Evolutionary conservation across 2,113 vertebrate species (phyloP).

Genomic region (Ictalurus furcatus): DNA sequence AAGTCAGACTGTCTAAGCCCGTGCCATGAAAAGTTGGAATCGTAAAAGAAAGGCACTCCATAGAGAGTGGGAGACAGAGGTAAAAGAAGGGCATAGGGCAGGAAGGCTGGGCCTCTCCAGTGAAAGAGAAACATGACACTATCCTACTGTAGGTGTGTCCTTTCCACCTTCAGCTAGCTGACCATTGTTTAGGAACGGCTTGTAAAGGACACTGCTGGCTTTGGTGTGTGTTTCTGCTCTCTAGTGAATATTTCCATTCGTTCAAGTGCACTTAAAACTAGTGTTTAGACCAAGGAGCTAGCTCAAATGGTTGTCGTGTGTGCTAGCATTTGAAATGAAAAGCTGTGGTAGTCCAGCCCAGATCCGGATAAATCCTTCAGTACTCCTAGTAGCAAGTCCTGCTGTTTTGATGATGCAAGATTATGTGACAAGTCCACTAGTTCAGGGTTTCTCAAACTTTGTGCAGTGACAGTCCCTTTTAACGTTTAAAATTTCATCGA

Average conservation of each 20-base stretch:
- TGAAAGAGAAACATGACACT: conserved; percentile 47
- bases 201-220: conserved; percentile 3
- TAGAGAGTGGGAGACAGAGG: conserved; percentile 32
- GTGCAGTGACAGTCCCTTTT: not conserved
- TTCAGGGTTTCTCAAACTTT: not conserved
- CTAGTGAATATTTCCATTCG: not conserved
- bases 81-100: conserved; percentile 34
- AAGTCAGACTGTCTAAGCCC: not conserved
- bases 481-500: not conserved
- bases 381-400: not conserved
- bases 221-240: conserved; percentile 9
- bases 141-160: conserved; percentile 29
- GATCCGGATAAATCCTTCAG: not conserved
- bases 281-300: not conserved
- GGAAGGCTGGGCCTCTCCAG: conserved; percentile 27
- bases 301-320: not conserved
- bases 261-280: not conserved
- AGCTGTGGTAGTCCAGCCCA: too few species aligned
- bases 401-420: not conserved
- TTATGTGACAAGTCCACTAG: not conserved
- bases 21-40: conserved; percentile 58
- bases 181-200: conserved; percentile 26
- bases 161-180: conserved; percentile 26
- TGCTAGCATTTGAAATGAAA: not conserved
- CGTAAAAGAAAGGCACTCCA: conserved; percentile 22